phyloP scores from a whole-genome alignment of 2,797 vertebrate species.

The Pseudochaenichthys georgianus region DNA sequence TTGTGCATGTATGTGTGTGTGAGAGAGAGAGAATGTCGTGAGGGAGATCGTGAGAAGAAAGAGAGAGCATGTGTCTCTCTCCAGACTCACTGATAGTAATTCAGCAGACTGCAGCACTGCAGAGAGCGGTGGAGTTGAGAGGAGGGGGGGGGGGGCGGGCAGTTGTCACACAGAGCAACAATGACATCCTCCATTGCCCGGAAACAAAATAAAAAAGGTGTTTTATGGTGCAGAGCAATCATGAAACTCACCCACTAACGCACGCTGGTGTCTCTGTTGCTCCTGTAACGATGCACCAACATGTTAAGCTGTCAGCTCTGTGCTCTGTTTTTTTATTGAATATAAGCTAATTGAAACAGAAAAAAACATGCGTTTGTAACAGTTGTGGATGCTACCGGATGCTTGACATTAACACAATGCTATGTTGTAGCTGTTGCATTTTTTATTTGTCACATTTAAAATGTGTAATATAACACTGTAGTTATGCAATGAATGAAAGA shows the following conservation, averaged over 20 bases:
- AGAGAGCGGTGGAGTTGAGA: constrained; percentile 67
- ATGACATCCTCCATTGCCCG: constrained; percentile 63
- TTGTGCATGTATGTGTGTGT: constrained; percentile 5
- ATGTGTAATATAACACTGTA: constrained; percentile 24
- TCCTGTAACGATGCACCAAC: constrained; percentile 19
- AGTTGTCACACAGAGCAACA: constrained; percentile 71
- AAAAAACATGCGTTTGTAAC: constrained; percentile 27
- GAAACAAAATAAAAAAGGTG: constrained; percentile 35
- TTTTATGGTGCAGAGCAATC: constrained; percentile 35
- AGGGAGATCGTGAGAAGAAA: constrained; percentile 63
- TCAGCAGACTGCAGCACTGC: constrained; percentile 84
- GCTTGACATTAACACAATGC: constrained; percentile 48
- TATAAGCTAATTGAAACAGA: background rate
- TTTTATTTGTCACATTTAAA: constrained; percentile 30
- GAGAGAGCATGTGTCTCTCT: constrained; percentile 72
- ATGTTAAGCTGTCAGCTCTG: constrained; percentile 1
- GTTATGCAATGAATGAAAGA: no score
- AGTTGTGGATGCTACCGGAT: constrained; percentile 38
- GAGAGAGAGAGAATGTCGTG: constrained; percentile 49
- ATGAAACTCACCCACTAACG: constrained; percentile 28
- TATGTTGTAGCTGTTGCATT: constrained; percentile 43
- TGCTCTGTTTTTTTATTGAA: constrained; percentile 1
- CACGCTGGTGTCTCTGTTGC: constrained; percentile 21
- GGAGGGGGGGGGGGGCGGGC: no score
- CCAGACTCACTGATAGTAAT: constrained; percentile 78